Conservation (phyloP, 1,140 invertebrate genomes). For the Zaprionus vittiger region DNA sequence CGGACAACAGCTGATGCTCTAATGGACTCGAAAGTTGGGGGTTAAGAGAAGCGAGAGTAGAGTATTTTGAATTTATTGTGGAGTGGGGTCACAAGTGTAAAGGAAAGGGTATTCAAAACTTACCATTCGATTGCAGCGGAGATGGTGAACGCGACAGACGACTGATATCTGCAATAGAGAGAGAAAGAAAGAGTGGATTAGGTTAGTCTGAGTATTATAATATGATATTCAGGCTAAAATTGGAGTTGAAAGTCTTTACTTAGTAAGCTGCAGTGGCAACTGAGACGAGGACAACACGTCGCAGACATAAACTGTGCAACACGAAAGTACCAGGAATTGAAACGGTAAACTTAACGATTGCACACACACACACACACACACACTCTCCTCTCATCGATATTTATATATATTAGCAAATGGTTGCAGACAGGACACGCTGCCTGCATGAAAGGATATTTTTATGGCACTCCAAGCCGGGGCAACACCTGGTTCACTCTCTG, state of each 20-base stretch:
- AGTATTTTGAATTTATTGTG: too few relatives aligned
- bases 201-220: not conserved
- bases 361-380: constrained; percentile 6
- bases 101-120: constrained; percentile 34
- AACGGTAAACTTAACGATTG: constrained; percentile 45
- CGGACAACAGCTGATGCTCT: constrained; percentile 77
- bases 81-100: not conserved
- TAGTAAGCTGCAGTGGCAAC: not conserved
- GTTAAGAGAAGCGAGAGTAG: not conserved
- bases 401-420: constrained; percentile 68
- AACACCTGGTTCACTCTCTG: constrained; percentile 56
- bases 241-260: not conserved
- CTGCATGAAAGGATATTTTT: constrained; percentile 79
- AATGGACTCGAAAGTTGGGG: constrained; percentile 12
- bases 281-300: constrained; percentile 46
- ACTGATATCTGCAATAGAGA: constrained; percentile 77
- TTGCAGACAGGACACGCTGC: constrained; percentile 61
- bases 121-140: constrained; percentile 83
- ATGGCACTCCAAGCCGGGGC: constrained; percentile 46
- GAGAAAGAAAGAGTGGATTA: constrained; percentile 23
- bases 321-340: constrained; percentile 8
- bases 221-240: not conserved
- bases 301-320: constrained; percentile 48
- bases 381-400: constrained; percentile 57
- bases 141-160: constrained; percentile 81